Evolutionary conservation across 2,888 invertebrate genomes (phyloP).

Genomic region (Epirrita christyi): DNA sequence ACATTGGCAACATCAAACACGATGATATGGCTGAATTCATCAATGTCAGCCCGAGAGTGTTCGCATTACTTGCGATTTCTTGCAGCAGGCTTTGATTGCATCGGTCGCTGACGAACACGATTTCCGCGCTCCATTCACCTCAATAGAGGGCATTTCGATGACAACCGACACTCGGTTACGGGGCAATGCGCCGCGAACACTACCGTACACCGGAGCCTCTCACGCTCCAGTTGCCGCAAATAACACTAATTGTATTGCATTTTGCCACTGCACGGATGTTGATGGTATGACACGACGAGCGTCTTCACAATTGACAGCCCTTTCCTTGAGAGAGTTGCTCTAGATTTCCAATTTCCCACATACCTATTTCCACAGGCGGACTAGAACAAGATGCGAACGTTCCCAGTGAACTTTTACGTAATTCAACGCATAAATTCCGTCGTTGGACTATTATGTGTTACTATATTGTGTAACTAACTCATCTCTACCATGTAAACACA

Average conservation of each 20-base stretch:
- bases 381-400: conserved; percentile 2
- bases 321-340: conserved; percentile 26
- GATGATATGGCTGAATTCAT: conserved; percentile 22
- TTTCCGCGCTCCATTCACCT: conserved; percentile 47
- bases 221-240: conserved; percentile 82
- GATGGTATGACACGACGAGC: conserved; percentile 45
- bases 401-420: background rate
- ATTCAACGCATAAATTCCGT: conserved; percentile 1
- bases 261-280: conserved; percentile 63
- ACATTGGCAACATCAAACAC: conserved; percentile 12
- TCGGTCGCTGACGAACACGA: conserved; percentile 35
- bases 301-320: conserved; percentile 34
- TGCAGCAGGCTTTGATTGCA: conserved; percentile 32
- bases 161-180: conserved; percentile 67
- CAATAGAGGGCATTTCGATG: conserved; percentile 59
- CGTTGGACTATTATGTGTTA: conserved; percentile 5
- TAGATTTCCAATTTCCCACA: conserved; percentile 14
- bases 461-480: background rate
- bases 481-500: conserved; percentile 3
- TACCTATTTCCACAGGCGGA: too few species aligned
- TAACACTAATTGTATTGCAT: conserved; percentile 77
- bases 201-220: conserved; percentile 76
- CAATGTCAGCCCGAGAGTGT: conserved; percentile 17
- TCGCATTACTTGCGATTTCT: conserved; percentile 36
- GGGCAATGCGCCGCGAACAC: conserved; percentile 68